Base-by-base conservation (phyloP, 2,113 vertebrate genomes). In the Philantomba maxwellii region DNA sequence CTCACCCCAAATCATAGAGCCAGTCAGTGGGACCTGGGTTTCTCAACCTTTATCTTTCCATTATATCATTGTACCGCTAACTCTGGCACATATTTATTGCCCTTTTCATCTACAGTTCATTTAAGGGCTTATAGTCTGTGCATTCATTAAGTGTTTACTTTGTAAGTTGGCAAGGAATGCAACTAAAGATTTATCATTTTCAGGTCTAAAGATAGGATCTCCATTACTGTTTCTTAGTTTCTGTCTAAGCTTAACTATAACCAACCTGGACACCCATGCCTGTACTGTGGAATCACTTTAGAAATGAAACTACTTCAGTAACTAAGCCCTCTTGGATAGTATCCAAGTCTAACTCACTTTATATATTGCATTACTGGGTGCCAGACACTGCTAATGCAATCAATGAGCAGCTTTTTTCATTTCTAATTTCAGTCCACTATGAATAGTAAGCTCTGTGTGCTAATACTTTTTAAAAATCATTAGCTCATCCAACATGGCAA, bases 401-500 rank as follows among this genome's bases (percentile, higher is more conserved):
- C 95, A 89, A 33, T 82, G 90, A 84, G 25, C 64, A 81, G 51
- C 57, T 28, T 83, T 88, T 94, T 95, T 90, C 75, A 87, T 87
- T 95, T 97, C 84, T 95, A 55, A 96, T 95, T 96, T 98, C 85
- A 96, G 58, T 93, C 23, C 39, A 9, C 91, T 91, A 70, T 93
- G 93, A 97, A 91, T 95, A 95, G 89, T 95, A 97, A 91, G 81
- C 47, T 89, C 80, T 93, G 3, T 62, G 14, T 89, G 93, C 80
- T 97, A 97, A 98, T 95, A 88, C 81, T 89, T 96, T 95, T 95
- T 66, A 51, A 89, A 92, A 95, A 91, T 91, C 80, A 96, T 97
- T 96, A 96, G 75, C n/a, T 95, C 51, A 89, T 80, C 58, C 77
- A 58, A 73, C 55, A 90, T 95, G 36, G 25, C 87, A 95, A 93